Evolutionary conservation across 1,140 invertebrate species (phyloP).

Genomic region (Linepithema humile): DNA sequence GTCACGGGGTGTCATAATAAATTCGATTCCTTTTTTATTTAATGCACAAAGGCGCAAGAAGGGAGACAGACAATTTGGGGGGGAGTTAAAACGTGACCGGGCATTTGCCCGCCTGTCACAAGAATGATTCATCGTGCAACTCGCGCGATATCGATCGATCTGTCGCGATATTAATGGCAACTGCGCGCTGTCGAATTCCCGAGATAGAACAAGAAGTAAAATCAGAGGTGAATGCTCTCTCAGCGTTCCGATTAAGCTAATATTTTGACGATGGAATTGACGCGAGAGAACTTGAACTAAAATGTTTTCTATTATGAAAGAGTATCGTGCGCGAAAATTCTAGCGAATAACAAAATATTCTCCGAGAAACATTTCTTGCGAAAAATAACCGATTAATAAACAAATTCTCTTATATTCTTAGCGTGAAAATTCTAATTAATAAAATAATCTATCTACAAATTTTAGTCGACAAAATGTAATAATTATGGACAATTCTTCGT

Average conservation of each 20-base stretch:
- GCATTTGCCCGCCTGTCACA: conserved; percentile 66
- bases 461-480: too few relatives aligned
- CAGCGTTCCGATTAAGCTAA: neutral
- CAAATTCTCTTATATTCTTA: neutral
- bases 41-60: conserved; percentile 30
- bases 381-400: neutral
- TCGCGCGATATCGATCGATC: conserved; percentile 70
- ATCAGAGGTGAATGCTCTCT: neutral
- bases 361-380: neutral
- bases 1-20: conserved; percentile 66
- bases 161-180: conserved; percentile 69
- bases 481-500: neutral
- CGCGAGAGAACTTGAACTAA: neutral
- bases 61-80: conserved; percentile 2
- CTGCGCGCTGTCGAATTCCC: conserved; percentile 52
- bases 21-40: conserved; percentile 63
- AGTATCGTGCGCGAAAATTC: neutral
- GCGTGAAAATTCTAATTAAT: neutral
- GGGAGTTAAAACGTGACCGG: conserved; percentile 71
- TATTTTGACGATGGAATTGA: neutral
- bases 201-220: neutral
- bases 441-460: neutral
- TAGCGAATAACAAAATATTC: neutral
- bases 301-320: neutral
- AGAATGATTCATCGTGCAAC: conserved; percentile 73